Percentiles rank a stretch among this genome's conserved stretches.
phyloP scores from a whole-genome alignment of 1,140 invertebrate species.

The Gonatopus flavifemur region DNA sequence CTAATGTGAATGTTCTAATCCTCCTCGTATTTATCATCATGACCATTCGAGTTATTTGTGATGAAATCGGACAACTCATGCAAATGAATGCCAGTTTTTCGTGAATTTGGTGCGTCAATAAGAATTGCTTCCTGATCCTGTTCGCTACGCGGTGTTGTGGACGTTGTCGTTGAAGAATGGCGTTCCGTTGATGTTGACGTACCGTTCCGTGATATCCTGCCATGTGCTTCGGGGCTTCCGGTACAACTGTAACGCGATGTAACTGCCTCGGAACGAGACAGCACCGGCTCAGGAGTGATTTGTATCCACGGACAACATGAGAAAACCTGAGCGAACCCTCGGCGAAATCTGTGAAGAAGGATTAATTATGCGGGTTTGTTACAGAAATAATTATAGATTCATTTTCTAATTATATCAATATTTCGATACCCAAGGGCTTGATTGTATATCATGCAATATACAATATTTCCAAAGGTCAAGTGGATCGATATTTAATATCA shows the following conservation, averaged over 20 bases:
- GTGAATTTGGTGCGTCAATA: constrained; percentile 10
- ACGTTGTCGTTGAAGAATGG: constrained; percentile 35
- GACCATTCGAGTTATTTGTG: no score
- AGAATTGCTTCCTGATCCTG: constrained; percentile 23
- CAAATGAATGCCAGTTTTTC: constrained; percentile 21
- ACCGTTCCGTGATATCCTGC: constrained; percentile 73
- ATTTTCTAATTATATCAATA: no score
- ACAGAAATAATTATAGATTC: neutral
- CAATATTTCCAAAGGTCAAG: no score
- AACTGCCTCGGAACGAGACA: constrained; percentile 63
- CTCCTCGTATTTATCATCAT: no score
- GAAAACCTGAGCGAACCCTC: constrained; percentile 86
- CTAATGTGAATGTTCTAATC: no score
- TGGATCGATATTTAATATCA: no score
- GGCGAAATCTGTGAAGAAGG: constrained; percentile 74
- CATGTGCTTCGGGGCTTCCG: constrained; percentile 69
- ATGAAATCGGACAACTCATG: constrained; percentile 6
- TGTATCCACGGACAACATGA: constrained; percentile 77
- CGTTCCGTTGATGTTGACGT: constrained; percentile 47
- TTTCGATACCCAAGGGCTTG: no score
- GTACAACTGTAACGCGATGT: constrained; percentile 71
- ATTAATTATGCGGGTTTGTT: no score
- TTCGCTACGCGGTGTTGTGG: constrained; percentile 37
- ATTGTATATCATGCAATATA: no score
- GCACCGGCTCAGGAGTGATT: constrained; percentile 63